phyloP scores from a whole-genome alignment of 2,888 invertebrate species.

The Chymomyza procnemis region DNA sequence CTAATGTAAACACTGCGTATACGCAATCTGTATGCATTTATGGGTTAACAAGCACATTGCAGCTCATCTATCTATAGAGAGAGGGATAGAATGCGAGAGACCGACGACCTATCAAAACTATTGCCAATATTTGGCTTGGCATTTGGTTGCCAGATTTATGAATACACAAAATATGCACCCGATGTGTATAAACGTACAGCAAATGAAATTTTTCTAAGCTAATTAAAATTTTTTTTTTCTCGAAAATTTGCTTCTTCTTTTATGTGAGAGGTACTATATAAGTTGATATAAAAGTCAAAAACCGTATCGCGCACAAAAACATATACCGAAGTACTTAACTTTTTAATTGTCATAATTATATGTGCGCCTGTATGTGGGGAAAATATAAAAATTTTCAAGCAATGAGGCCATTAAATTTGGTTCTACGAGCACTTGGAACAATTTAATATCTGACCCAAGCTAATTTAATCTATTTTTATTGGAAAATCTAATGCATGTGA shows the following conservation, averaged over 20 bases:
- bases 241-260: conserved; percentile 15
- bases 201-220: conserved; percentile 54
- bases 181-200: conserved; percentile 26
- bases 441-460: conserved; percentile 37
- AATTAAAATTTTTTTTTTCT: conserved; percentile 58
- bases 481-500: neutral
- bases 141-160: conserved; percentile 51
- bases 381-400: conserved; percentile 43
- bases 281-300: conserved; percentile 71
- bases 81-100: too few species aligned
- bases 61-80: conserved; percentile 30
- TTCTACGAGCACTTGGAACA: conserved; percentile 30
- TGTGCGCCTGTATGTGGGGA: conserved; percentile 4
- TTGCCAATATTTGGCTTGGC: conserved; percentile 49
- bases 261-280: conserved; percentile 30
- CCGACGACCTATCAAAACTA: conserved; percentile 50
- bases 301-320: conserved; percentile 54
- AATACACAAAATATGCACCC: conserved; percentile 27
- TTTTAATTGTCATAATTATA: conserved; percentile 58
- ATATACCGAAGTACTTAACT: conserved; percentile 18
- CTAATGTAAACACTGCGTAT: conserved; percentile 41
- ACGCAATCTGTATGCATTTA: conserved; percentile 41
- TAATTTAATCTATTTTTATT: conserved; percentile 46
- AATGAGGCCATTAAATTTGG: conserved; percentile 49
- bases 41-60: conserved; percentile 64